Percentiles rank a stretch among this genome's conserved stretches.
phyloP scores from a whole-genome alignment of 1,140 invertebrate species.

The Phocides pigmalion region DNA sequence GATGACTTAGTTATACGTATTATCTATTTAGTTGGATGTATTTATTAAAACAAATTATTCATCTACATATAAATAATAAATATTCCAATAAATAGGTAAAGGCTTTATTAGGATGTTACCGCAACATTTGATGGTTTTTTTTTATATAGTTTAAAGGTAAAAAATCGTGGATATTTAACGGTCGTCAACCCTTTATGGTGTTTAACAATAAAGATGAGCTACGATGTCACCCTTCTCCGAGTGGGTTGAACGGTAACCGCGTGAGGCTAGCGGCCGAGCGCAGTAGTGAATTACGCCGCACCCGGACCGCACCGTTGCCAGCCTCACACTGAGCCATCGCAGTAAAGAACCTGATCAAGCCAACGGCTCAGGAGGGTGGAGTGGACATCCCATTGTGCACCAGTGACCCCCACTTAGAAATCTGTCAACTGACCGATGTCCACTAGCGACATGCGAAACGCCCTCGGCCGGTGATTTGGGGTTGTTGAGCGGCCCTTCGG shows the following conservation, averaged over 20 bases:
- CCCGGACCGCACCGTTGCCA: conserved; percentile 69
- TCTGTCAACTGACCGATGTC: conserved; percentile 64
- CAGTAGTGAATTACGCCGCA: conserved; percentile 70
- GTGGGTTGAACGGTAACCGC: conserved; percentile 44
- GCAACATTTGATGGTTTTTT: no score
- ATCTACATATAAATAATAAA: no score
- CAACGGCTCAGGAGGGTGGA: conserved; percentile 50
- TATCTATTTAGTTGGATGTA: no score
- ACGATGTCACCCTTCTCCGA: conserved; percentile 76
- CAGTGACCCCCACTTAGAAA: conserved; percentile 72
- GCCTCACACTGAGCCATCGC: conserved; percentile 57
- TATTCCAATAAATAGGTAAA: no score
- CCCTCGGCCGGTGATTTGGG: conserved; percentile 64
- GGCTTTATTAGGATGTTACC: no score
- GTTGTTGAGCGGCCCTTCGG: conserved; percentile 54
- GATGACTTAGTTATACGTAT: no score
- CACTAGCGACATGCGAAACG: conserved; percentile 63
- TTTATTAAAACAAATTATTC: no score
- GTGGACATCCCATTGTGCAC: conserved; percentile 66
- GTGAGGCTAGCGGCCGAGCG: conserved; percentile 47
- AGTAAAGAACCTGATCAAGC: conserved; percentile 50
- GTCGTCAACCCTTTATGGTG: conserved; percentile 55
- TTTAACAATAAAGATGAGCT: conserved; percentile 67
- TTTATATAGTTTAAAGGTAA: background rate
- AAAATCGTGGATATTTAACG: conserved; percentile 38